phyloP scores from a whole-genome alignment of 2,797 vertebrate genomes.

The Chaenodraco wilsoni region DNA sequence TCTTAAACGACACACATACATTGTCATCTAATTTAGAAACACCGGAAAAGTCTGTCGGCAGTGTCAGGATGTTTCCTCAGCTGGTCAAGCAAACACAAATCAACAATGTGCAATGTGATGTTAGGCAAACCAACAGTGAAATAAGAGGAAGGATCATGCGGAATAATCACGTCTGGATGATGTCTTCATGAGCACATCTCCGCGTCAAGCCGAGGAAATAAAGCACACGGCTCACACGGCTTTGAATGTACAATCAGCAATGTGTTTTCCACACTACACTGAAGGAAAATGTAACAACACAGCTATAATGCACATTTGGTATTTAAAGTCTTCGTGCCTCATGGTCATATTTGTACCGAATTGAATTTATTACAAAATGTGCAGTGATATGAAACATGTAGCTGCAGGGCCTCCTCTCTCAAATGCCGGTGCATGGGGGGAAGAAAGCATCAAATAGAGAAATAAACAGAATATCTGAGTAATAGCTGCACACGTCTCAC shows the following conservation, averaged over 20 bases:
- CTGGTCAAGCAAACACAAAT: slow-evolving; percentile 44
- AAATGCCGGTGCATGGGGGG: slow-evolving; percentile 64
- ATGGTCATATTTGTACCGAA: slow-evolving; percentile 85
- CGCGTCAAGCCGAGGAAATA: slow-evolving; percentile 65
- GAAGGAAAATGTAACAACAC: slow-evolving; percentile 61
- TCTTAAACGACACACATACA: too few species aligned
- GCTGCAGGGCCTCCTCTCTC: slow-evolving; percentile 78
- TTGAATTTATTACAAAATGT: slow-evolving; percentile 85
- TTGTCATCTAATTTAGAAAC: too few species aligned
- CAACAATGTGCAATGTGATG: slow-evolving; percentile 39
- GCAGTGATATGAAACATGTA: slow-evolving; percentile 86
- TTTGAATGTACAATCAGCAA: slow-evolving; percentile 57
- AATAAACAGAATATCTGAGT: slow-evolving; percentile 78
- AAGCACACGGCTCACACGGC: slow-evolving; percentile 48
- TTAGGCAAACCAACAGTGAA: slow-evolving; percentile 42
- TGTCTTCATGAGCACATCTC: slow-evolving; percentile 69
- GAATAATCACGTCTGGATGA: slow-evolving; percentile 77
- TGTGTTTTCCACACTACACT: slow-evolving; percentile 56
- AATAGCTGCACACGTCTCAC: slow-evolving; percentile 62
- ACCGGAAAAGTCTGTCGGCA: neutral
- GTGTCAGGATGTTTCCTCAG: slow-evolving; percentile 16
- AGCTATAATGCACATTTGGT: slow-evolving; percentile 80
- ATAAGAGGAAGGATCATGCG: slow-evolving; percentile 53
- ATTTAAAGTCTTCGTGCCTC: slow-evolving; percentile 83
- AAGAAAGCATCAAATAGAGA: slow-evolving; percentile 75